Conservation (phyloP, 2,113 vertebrate species). For the Lepisosteus oculatus region DNA sequence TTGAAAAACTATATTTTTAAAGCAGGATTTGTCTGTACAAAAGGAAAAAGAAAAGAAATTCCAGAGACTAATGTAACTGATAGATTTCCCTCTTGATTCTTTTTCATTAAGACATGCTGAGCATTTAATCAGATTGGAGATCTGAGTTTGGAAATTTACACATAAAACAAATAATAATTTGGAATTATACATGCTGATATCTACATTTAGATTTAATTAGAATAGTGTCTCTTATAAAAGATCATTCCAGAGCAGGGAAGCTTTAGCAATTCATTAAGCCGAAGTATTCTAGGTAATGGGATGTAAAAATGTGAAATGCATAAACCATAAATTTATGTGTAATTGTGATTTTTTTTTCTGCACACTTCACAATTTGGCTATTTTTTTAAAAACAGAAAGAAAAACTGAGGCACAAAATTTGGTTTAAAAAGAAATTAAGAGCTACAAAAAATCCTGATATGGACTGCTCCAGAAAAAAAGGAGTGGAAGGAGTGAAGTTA, state of each 20-base stretch:
- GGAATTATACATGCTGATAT: too few species aligned
- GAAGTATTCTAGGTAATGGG: constrained; percentile 2
- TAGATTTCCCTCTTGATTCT: too few species aligned
- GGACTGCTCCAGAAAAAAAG: neutral
- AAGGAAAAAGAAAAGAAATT: too few species aligned
- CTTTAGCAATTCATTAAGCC: neutral
- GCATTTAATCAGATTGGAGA: too few species aligned
- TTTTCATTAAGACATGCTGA: too few species aligned
- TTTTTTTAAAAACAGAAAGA: neutral
- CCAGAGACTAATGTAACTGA: too few species aligned
- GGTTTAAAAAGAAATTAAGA: neutral
- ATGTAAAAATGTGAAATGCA: constrained; percentile 3
- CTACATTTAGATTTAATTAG: too few species aligned
- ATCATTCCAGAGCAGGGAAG: neutral
- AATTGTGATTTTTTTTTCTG: neutral
- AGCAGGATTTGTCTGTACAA: too few species aligned
- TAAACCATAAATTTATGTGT: neutral
- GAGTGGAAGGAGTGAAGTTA: neutral
- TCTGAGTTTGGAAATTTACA: too few species aligned
- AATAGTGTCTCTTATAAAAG: neutral
- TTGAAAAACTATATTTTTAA: too few species aligned
- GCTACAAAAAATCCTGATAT: neutral
- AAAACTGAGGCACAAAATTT: neutral
- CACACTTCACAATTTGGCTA: neutral
- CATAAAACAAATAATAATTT: too few species aligned